Conservation (phyloP, 1,140 invertebrate genomes). For the Diploscapter pachys region DNA sequence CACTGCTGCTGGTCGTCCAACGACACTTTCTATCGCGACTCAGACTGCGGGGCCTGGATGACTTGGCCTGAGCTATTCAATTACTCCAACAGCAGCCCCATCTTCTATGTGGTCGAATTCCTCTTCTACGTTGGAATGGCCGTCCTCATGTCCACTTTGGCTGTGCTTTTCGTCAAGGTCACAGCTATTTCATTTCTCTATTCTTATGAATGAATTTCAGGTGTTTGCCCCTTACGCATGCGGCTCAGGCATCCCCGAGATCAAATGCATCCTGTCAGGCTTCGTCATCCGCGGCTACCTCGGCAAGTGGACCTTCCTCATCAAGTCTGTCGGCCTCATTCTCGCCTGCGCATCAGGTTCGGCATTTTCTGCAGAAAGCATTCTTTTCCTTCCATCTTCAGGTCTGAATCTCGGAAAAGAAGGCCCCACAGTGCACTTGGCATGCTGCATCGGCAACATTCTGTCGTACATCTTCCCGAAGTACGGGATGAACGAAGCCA, state of each 20-base stretch:
- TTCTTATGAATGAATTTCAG: constrained; percentile 1
- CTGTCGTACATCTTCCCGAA: constrained; percentile 98
- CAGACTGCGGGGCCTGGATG: constrained; percentile 73
- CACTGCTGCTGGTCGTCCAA: constrained; percentile 99
- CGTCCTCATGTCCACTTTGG: constrained; percentile 71
- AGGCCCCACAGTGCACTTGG: constrained; percentile 99
- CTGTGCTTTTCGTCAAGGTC: constrained; percentile 83
- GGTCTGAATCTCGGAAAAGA: constrained; percentile 96
- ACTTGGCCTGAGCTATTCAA: constrained; percentile 90
- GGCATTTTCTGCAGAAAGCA: background rate
- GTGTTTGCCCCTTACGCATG: constrained; percentile 98
- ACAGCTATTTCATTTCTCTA: background rate
- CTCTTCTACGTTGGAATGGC: constrained; percentile 90
- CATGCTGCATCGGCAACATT: constrained; percentile 81
- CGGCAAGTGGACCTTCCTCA: constrained; percentile 97
- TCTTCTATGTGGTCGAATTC: constrained; percentile 86
- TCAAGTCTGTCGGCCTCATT: constrained; percentile 74
- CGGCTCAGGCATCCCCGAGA: constrained; percentile 98
- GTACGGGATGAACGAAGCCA: constrained; percentile 97
- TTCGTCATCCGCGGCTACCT: constrained; percentile 98
- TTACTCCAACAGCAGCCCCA: constrained; percentile 67
- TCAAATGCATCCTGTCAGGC: constrained; percentile 97
- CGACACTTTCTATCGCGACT: constrained; percentile 78
- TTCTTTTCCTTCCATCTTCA: constrained; percentile 57
- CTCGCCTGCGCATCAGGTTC: constrained; percentile 54